Base-by-base conservation (phyloP, 23 tunicate genomes). In the Oikopleura vanhoeffeni region DNA sequence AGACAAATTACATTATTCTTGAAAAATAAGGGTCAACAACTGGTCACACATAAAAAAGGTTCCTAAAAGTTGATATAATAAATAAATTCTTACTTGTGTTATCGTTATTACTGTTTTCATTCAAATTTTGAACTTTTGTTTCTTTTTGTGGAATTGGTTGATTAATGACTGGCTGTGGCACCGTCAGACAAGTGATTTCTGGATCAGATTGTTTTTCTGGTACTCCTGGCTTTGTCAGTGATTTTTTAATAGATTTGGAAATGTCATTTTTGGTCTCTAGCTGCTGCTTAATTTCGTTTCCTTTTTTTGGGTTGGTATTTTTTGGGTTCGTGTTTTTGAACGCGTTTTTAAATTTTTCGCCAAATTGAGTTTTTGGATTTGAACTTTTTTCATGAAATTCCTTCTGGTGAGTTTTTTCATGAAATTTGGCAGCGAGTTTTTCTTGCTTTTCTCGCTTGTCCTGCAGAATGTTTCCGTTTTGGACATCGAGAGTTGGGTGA, bases 321-420 rank as follows among this genome's bases (percentile, higher is more conserved):
- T 71, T 71, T 32, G 79, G 79, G 32, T 71, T 30, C 2, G 79
- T 71, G 79, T 71, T 71, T 30, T 71, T 71, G 38, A 71, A 71
- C 2, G 79, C 79, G 38, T 28, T 71, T 71, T 71, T 71, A 30
- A 71, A 71, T 30, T 71, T 71, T 32, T 71, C 79, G 27, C 32
- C 79, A 71, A 71, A 30, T 33, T 30, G n/a, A n/a, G n/a, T n/a
- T n/a, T n/a, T n/a, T n/a, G n/a, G n/a, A n/a, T n/a, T n/a, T n/a
- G n/a, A n/a, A n/a, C n/a, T n/a, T n/a, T n/a, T n/a, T n/a, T n/a
- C n/a, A n/a, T n/a, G n/a, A n/a, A n/a, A n/a, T n/a, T n/a, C n/a
- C n/a, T n/a, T n/a, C n/a, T n/a, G n/a, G n/a, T n/a, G n/a, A n/a
- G 27, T 18, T 30, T 71, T 71, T 30, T 71, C 34, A 38, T 71